These are phyloP conservation scores for Butorides virescens DNA, from an alignment of 2,113 vertebrate genomes.

Conservation along the genomic window DNA sequence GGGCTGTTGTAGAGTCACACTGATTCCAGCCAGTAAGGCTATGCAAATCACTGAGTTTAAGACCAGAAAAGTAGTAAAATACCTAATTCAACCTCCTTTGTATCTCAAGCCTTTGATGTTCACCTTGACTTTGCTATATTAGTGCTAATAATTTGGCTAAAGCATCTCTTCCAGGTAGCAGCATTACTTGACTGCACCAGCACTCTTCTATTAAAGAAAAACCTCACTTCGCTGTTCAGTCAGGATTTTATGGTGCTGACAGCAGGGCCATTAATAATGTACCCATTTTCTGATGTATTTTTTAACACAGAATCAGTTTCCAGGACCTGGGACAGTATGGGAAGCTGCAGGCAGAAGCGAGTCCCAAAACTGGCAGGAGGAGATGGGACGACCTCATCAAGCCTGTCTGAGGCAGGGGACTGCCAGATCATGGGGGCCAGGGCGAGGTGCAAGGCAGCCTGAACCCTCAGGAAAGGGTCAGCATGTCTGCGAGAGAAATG, in stretches of 20 bases:
- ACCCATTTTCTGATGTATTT: not conserved
- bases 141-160: not conserved
- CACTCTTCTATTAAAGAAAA: not conserved
- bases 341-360: not conserved
- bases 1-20: not conserved
- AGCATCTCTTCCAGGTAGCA: not conserved
- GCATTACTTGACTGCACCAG: not conserved
- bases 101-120: not conserved
- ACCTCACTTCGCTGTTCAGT: not conserved
- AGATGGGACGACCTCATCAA: not conserved
- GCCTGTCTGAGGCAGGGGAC: not conserved
- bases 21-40: not conserved
- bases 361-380: not conserved
- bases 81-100: not conserved
- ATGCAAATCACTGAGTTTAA: not conserved
- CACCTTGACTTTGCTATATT: not conserved
- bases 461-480: not conserved
- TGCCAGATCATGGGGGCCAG: not conserved
- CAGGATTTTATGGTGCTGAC: not conserved
- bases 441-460: not conserved
- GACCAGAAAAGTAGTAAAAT: not conserved
- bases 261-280: not conserved
- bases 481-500: accelerated
- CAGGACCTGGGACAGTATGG: not conserved
- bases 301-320: not conserved